Evolutionary conservation across 2,113 vertebrate species (phyloP), one percentile per base, ranked within the genome.

Genomic region (Oceanodroma tethys): DNA sequence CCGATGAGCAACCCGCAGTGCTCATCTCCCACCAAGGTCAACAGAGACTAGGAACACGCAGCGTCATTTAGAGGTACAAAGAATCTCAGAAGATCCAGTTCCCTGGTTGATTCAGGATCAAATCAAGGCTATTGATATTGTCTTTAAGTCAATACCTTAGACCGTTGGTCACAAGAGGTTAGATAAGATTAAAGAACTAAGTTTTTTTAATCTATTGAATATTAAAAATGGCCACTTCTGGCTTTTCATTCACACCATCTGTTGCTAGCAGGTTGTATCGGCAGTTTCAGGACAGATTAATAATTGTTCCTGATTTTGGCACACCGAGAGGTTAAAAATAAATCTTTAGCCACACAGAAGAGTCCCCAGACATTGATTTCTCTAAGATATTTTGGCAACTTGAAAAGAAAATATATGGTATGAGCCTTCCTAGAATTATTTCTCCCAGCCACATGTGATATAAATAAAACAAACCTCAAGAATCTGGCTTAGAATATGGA

Each of bases 231-330:
- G 78, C 53, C 74, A 88, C 97, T 96, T 95, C 83, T 88, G 95
- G 78, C 91, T 95, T 92, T 81, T 93, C 88, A 71, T 97, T 96
- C 83, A 50, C 93, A 96, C 96, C 94, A 97, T 98, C 96, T 97
- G 95, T 97, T 95, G 76, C 90, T 53, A 95, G 88, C 97, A 97
- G 96, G 96, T 97, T 97, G 93, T 95, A 96, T 96, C 16, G 11
- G 60, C 87, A 97, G 58, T 93, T 97, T 96, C 88, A 96, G 86
- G 88, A 47, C 85, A 95, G 91, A 96, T 97, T 96, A 95, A 95
- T 95, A 96, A 95, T 86, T 93, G 94, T 79, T 97, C 67, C 59
- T 62, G 70, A 90, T 94, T 95, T 95, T 96, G 95, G 60, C 92
- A 86, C 82, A n/a, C 74, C 2, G 11, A 95, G 85, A 95, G 91